These are phyloP conservation scores for Oscheius onirici DNA, from an alignment of 2,888 invertebrate species.

Conservation along the genomic window DNA sequence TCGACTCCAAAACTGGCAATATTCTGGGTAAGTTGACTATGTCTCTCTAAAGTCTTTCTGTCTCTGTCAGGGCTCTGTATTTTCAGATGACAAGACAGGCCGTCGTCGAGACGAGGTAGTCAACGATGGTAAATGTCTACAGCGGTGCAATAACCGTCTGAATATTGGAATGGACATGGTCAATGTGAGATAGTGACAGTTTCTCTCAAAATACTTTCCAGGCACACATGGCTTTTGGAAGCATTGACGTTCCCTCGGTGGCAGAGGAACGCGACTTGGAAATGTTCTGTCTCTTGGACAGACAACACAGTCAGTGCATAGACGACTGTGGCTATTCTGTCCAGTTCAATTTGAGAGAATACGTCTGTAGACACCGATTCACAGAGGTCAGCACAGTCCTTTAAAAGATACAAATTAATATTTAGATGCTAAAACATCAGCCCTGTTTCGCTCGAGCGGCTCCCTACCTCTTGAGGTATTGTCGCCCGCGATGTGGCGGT, in stretches of 20 bases:
- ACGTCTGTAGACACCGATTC: conserved; percentile 62
- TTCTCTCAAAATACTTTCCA: conserved; percentile 32
- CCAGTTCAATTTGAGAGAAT: conserved; percentile 70
- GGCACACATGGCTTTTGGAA: conserved; percentile 70
- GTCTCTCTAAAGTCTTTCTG: not conserved
- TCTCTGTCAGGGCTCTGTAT: not conserved
- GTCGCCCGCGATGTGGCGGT: conserved; percentile 64
- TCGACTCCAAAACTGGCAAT: conserved; percentile 3
- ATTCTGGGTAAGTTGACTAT: not conserved
- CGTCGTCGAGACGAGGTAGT: conserved; percentile 57
- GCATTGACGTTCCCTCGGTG: conserved; percentile 70
- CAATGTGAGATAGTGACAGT: conserved; percentile 58
- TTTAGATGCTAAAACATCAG: conserved; percentile 63
- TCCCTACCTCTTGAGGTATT: conserved; percentile 58
- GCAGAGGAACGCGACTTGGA: conserved; percentile 63
- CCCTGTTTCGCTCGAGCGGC: conserved; percentile 62
- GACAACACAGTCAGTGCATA: conserved; percentile 61
- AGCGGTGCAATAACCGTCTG: conserved; percentile 65
- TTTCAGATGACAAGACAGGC: not conserved
- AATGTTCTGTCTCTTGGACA: conserved; percentile 68
- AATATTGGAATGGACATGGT: conserved; percentile 70
- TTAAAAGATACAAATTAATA: too few relatives aligned
- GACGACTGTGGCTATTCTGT: conserved; percentile 70
- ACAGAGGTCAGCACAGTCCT: too few relatives aligned
- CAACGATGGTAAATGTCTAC: conserved; percentile 66